These are phyloP conservation scores for Pseudochirops corinnae DNA, from an alignment of 2,797 vertebrate species.

Conservation along the genomic window DNA sequence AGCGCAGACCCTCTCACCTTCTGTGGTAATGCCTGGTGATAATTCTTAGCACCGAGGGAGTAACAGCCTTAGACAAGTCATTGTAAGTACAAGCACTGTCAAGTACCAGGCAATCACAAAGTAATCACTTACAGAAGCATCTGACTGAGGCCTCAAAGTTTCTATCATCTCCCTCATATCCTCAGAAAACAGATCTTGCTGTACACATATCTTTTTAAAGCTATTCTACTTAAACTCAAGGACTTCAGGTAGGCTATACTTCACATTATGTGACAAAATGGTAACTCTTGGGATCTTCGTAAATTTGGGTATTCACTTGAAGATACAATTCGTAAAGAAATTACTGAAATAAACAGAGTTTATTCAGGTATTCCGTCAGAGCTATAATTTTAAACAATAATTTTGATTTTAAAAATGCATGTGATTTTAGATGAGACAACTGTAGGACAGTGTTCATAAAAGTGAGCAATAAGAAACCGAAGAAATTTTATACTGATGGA, in stretches of 20 bases:
- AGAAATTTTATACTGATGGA: neutral
- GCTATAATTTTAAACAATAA: neutral
- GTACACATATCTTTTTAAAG: neutral
- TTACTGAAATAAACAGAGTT: neutral
- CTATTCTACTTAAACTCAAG: conserved; percentile 1
- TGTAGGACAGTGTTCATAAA: conserved; percentile 4
- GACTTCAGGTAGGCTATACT: neutral
- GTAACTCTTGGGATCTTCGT: conserved; percentile 9
- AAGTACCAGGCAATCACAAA: conserved; percentile 45
- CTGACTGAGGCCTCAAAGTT: neutral
- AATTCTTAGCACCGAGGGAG: conserved; percentile 43
- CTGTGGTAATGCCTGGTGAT: neutral
- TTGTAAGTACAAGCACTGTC: conserved; percentile 33
- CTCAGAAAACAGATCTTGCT: conserved; percentile 10
- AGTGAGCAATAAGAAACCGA: neutral
- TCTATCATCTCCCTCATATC: neutral
- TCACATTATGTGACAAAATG: conserved; percentile 33
- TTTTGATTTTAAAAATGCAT: neutral
- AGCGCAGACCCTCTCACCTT: neutral
- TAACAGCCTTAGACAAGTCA: conserved; percentile 20
- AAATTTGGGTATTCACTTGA: conserved; percentile 5
- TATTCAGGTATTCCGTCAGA: neutral
- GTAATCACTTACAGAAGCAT: conserved; percentile 44
- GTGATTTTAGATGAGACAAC: conserved; percentile 43
- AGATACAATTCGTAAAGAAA: conserved; percentile 8